Percentiles rank a stretch among this genome's conserved stretches.
Evolutionary conservation across 2,113 vertebrate genomes (phyloP).

Genomic region (Periophthalmodon schlosseri): DNA sequence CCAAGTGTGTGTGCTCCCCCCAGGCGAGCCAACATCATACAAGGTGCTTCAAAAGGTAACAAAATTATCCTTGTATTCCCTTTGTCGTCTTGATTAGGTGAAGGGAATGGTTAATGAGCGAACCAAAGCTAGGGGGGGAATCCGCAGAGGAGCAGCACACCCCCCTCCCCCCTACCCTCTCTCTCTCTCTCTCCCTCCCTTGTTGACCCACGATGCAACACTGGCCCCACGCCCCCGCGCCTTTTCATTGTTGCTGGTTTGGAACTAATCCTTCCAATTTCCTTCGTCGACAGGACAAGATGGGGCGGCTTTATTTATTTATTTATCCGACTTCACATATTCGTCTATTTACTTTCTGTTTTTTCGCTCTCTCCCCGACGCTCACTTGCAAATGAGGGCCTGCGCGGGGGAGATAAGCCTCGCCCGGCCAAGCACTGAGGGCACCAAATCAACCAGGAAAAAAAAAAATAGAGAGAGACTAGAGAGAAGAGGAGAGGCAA

Average conservation of each 20-base stretch:
- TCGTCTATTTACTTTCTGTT: conserved; percentile 66
- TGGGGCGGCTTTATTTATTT: conserved; percentile 73
- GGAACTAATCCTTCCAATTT: conserved; percentile 82
- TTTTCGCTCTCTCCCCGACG: conserved; percentile 29
- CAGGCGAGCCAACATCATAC: conserved; percentile 48
- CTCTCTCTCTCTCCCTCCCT: conserved; percentile 62
- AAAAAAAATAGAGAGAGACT: conserved; percentile 18
- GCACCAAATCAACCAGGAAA: conserved; percentile 70
- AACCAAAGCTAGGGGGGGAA: conserved; percentile 4
- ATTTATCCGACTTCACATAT: conserved; percentile 74
- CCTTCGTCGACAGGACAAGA: conserved; percentile 76
- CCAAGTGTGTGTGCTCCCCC: conserved; percentile 24
- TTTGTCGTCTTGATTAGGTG: conserved; percentile 65
- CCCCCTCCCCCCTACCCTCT: conserved; percentile 28
- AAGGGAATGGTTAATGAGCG: conserved; percentile 25
- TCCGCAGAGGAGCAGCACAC: conserved; percentile 5
- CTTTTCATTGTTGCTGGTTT: conserved; percentile 78
- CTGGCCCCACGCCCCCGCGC: conserved; percentile 63
- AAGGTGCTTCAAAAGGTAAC: conserved; percentile 62
- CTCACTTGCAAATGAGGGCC: conserved; percentile 79
- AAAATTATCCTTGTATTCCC: conserved; percentile 54
- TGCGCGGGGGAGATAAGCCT: conserved; percentile 77
- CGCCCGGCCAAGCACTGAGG: conserved; percentile 74
- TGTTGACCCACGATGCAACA: conserved; percentile 71
- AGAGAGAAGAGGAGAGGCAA: conserved; percentile 36